A percentile compares a stretch with the other conserved stretches of the same genome.
Evolutionary conservation across 2,113 vertebrate genomes (phyloP).

Genomic region (Rafetus swinhoei): DNA sequence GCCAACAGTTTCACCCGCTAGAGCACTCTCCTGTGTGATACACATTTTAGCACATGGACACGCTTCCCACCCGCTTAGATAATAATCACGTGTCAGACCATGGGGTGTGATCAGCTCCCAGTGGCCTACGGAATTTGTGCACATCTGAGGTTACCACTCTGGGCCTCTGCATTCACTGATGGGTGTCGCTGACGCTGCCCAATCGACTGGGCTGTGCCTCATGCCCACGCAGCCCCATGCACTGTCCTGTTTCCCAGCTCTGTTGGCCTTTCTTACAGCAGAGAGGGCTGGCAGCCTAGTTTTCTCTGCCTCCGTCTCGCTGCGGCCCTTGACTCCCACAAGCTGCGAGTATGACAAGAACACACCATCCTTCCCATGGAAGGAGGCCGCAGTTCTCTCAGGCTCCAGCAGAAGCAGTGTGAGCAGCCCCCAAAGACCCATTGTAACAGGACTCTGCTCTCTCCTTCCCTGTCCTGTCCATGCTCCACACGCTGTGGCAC

Average conservation of each 20-base stretch:
- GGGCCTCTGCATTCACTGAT: neutral
- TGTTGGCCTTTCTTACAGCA: neutral
- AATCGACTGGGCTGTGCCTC: neutral
- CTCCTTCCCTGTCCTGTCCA: neutral
- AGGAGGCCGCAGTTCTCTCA: neutral
- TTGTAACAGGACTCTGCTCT: neutral
- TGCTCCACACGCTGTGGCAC: neutral
- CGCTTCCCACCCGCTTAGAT: neutral
- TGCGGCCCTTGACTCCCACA: neutral
- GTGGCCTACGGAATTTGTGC: neutral
- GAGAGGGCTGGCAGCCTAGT: rapidly evolving
- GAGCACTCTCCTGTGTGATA: neutral
- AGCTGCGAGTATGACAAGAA: neutral
- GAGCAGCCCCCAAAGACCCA: rapidly evolving
- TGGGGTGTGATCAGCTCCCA: neutral
- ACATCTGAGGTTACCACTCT: neutral
- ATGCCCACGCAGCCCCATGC: neutral
- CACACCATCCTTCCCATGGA: neutral
- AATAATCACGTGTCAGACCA: neutral
- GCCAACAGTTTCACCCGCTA: neutral
- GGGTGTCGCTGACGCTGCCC: neutral
- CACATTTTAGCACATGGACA: neutral
- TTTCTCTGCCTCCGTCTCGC: neutral
- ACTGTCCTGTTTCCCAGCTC: neutral
- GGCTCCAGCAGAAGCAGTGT: neutral